Evolutionary conservation across 1,140 invertebrate species (phyloP), one percentile per base, ranked within the genome.

Genomic region (Holcopasites calliopsidis): DNA sequence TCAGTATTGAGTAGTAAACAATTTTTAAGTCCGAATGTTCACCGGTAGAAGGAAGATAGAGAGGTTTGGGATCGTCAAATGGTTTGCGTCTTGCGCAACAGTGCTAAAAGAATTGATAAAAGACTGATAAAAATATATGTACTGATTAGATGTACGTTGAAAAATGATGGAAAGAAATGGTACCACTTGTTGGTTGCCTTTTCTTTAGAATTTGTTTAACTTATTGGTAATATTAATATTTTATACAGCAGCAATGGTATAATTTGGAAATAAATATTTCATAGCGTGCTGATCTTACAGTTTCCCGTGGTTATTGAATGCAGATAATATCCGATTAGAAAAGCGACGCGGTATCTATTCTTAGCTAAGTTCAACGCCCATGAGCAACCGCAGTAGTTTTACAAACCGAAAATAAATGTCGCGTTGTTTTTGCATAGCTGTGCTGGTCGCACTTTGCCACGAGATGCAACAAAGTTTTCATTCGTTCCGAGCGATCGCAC

Each of bases 361-460:
- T 73, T 73, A 73, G 52, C 70, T 47, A 73, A 73, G 70, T 65
- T 73, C 61, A 73, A 73, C 70, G 60, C 49, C 61, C 61, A 65
- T 65, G 54, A 44, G 35, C 47, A 72, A 72, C n/a, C 47, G 70
- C n/a, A 7, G 55, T 55, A 42, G 49, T 65, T 65, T 65, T 73
- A 38, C 70, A 73, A 65, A n/a, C 60, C 44, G 42, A 73, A 49
- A 65, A 73, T 73, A 73, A 61, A 47, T 60, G 23, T 49, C 31
- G 16, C 23, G 57, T 38, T 50, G 6, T 49, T 61, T 71, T 71
- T n/a, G 57, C 42, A 47, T 38, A 35, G 4, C 33, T 38, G 1
- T 16, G 18, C 31, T 0, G 7, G 3, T 11, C 18, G 2, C n/a
- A n/a, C 6, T 62, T 44, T n/a, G 0, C 7, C 10, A n/a, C 16